phyloP scores from a whole-genome alignment of 1,140 invertebrate genomes.

The Brachionus rubens region DNA sequence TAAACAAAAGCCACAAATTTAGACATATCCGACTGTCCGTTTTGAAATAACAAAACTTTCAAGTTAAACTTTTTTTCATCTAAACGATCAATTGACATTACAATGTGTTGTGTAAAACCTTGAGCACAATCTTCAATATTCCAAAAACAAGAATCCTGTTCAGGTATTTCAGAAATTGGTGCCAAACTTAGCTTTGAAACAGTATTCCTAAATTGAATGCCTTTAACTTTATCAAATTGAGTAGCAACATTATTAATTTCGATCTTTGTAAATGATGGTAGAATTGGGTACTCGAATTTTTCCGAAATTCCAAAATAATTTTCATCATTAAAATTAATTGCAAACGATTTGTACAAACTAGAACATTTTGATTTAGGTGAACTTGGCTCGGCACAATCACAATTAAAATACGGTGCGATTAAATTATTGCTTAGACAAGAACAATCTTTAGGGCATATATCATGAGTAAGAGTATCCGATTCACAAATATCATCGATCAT shows the following conservation, averaged over 20 bases:
- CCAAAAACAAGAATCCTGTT: slow-evolving; percentile 31
- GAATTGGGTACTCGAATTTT: slow-evolving; percentile 9
- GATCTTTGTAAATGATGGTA: slow-evolving; percentile 39
- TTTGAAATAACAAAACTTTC: slow-evolving; percentile 21
- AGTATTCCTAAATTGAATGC: not conserved
- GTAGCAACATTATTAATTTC: slow-evolving; percentile 13
- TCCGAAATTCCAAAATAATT: slow-evolving; percentile 9
- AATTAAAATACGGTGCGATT: slow-evolving; percentile 32
- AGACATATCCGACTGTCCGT: slow-evolving; percentile 23
- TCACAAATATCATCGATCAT: slow-evolving; percentile 45
- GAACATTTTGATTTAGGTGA: slow-evolving; percentile 12
- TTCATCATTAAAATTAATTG: slow-evolving; percentile 20
- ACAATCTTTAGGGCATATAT: slow-evolving; percentile 40
- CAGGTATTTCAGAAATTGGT: not conserved
- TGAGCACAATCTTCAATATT: slow-evolving; percentile 24
- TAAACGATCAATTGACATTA: slow-evolving; percentile 19
- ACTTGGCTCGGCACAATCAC: slow-evolving; percentile 25
- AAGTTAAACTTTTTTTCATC: not conserved
- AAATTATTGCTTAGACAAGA: slow-evolving; percentile 44
- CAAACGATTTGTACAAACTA: not conserved
- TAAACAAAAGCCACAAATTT: slow-evolving; percentile 34
- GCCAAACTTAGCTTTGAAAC: not conserved
- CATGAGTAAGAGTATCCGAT: slow-evolving; percentile 27
- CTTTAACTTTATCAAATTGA: not conserved
- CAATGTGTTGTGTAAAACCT: slow-evolving; percentile 32